Evolutionary conservation across 2,797 vertebrate species (phyloP), one percentile per base, ranked within the genome.

Genomic region (Gallirallus australis): DNA sequence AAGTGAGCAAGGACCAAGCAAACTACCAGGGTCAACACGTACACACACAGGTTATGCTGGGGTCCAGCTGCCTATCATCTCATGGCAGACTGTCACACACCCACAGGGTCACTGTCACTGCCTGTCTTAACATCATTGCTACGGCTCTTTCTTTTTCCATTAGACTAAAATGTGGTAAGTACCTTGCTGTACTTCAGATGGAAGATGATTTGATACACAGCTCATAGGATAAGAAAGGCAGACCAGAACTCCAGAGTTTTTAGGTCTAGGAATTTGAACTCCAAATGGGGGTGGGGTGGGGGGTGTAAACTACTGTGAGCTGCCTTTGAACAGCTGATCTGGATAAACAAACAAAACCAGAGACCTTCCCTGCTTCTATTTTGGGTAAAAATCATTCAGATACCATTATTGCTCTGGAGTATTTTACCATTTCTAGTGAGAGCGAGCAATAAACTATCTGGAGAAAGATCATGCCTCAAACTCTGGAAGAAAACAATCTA

Each of bases 81-180:
- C 53, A n/a, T 35, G 33, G 19, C 0, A 27, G 25, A 24, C n/a
- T 19, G 25, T 3, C 80, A 10, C 33, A 75, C 25, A 63, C 5
- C 31, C 1, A 1, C 8, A 39, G 27, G 19, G 45, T 71, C 81
- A 45, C 54, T 56, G 68, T 57, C 91, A 80, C 89, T 56, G 72
- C 64, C 85, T 83, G 61, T 50, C 47, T 59, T 2, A 1, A 37
- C 47, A 40, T 50, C 42, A 19, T 9, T 61, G 61, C 70, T 63
- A 65, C 0, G 7, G 52, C 54, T 85, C 47, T 12, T 60, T 63
- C 73, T 60, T 73, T 28, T 65, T 82, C 35, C 56, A 10, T 24
- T 47, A 56, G 3, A 31, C n/a, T 12, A n/a, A 69, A 45, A 33
- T 0, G 4, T 2, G 3, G 9, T 3, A 9, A 0, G 11, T 4